Conservation (phyloP, 1,140 invertebrate species). For the Cydia fagiglandana region DNA sequence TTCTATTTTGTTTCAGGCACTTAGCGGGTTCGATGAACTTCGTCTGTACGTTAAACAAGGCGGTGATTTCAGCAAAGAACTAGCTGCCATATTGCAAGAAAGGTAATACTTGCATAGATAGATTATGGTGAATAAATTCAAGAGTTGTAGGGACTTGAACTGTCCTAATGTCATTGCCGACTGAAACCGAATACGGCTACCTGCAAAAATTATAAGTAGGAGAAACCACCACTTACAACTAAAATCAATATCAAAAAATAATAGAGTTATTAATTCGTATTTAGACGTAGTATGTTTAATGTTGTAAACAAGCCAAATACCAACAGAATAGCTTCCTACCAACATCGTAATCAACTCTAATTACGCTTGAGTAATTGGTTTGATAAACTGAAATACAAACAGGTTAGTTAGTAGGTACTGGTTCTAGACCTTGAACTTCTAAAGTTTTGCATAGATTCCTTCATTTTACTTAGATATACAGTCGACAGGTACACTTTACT, state of each 20-base stretch:
- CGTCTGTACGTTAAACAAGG: conserved; percentile 95
- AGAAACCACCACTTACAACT: background rate
- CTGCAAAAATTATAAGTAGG: too few relatives aligned
- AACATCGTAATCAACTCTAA: conserved; percentile 14
- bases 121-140: background rate
- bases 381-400: conserved; percentile 9
- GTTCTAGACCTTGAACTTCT: background rate
- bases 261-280: background rate
- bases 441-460: background rate
- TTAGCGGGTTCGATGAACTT: conserved; percentile 95
- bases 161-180: too few relatives aligned
- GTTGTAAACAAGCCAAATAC: background rate
- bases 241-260: background rate
- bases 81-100: conserved; percentile 93
- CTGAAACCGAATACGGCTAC: too few relatives aligned
- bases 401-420: background rate
- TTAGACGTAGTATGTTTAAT: background rate
- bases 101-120: conserved; percentile 80
- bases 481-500: too few relatives aligned
- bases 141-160: background rate
- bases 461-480: background rate
- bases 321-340: background rate
- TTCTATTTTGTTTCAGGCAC: conserved; percentile 82
- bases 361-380: background rate
- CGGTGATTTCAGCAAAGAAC: conserved; percentile 95